Conservation (phyloP, 2,888 invertebrate genomes). For the Ichneumoninae sp. region DNA sequence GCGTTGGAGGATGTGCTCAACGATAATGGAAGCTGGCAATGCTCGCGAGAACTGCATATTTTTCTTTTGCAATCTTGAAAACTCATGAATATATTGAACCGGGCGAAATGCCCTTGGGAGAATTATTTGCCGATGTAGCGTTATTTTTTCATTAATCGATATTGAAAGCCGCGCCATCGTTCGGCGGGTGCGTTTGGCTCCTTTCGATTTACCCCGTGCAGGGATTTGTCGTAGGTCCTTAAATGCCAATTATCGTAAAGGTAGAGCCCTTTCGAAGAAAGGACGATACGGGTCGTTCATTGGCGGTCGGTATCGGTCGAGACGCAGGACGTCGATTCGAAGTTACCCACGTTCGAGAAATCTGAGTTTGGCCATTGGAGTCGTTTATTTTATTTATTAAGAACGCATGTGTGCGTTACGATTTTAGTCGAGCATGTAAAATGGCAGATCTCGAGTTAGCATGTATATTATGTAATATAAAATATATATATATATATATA, state of each 20-base stretch:
- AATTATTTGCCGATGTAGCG: neutral
- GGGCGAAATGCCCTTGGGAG: too few relatives aligned
- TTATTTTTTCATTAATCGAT: neutral
- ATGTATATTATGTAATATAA: conserved; percentile 32
- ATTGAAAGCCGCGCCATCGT: neutral
- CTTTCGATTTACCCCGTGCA: neutral
- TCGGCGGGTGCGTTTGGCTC: neutral
- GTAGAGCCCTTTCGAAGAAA: conserved; percentile 7
- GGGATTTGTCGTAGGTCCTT: neutral
- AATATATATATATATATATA: conserved; percentile 35
- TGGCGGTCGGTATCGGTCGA: neutral
- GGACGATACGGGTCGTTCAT: neutral
- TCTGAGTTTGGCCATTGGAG: neutral
- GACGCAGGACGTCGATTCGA: neutral
- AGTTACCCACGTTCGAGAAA: neutral
- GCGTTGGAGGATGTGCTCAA: neutral
- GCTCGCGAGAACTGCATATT: neutral
- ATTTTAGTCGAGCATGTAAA: conserved; percentile 60
- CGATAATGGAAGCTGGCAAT: conserved; percentile 1
- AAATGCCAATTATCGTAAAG: conserved; percentile 17
- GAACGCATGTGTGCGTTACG: conserved; percentile 43
- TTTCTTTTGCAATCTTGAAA: neutral
- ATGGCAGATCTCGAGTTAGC: conserved; percentile 64
- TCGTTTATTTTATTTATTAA: conserved; percentile 34
- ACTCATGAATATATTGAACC: neutral